Evolutionary conservation across 2,113 vertebrate genomes (phyloP), one percentile per base, ranked within the genome.

Genomic region (Mormyrus lacerda): DNA sequence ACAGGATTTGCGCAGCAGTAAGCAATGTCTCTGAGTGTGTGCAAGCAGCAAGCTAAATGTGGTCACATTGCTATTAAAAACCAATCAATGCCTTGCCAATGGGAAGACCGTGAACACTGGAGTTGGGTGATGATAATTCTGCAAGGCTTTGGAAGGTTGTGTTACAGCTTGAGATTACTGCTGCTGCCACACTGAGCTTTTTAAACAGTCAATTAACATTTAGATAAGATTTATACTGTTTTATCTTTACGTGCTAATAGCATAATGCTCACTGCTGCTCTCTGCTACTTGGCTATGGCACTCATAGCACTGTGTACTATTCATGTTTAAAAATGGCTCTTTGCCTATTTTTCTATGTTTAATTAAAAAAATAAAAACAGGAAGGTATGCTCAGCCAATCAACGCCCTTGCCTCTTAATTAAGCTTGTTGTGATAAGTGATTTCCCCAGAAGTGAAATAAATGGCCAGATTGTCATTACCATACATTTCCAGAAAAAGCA

Each of bases 21-120:
- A 88, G 44, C 58, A 44, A 69, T 65, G 87, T 45, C 55, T 61
- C 35, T 58, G 53, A n/a, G 19, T 0, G 44, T 48, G 8, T 69
- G 87, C 89, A 58, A 89, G 89, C 89, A 53, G 11, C 39, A 47
- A 61, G 85, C 53, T 91, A 90, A 85, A 17, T 89, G 83, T 82
- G 88, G 89, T 91, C 58, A 91, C 88, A 76, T 91, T 89, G 85
- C 90, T 93, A 92, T 94, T 93, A 92, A 93, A 94, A 93, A 91
- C 89, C 90, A 94, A 91, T 93, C 93, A 92, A 91, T 91, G 91
- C 91, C 83, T 88, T 47, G 55, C 44, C 42, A 42, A 69, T 69
- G 39, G 31, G 21, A 48, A 13, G 24, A 35, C 31, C 17, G 85
- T 17, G 27, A 27, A 48, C 89, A 69, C 44, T 89, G 65, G 85